These are phyloP conservation scores for Pteronura brasiliensis DNA, from an alignment of 2,113 vertebrate species.

Conservation along the genomic window DNA sequence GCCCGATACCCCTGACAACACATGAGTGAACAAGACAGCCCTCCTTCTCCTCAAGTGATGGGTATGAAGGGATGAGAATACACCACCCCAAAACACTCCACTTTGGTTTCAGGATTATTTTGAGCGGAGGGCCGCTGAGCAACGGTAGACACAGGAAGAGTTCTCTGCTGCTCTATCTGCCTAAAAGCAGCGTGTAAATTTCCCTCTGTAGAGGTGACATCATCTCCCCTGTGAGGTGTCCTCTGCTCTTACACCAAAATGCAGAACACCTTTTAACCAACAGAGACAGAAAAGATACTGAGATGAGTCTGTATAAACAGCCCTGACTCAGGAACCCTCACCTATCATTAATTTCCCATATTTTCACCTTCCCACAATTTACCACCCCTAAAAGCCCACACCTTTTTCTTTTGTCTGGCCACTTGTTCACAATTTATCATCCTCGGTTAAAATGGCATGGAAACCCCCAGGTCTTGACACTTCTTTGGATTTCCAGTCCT, in stretches of 20 bases:
- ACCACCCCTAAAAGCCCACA: background rate
- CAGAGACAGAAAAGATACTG: background rate
- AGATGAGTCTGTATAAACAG: background rate
- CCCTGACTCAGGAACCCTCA: background rate
- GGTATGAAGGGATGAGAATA: background rate
- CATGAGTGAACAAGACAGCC: background rate
- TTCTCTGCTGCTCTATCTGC: accelerated
- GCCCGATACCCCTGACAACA: background rate
- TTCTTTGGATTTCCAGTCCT: background rate
- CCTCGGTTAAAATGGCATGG: background rate
- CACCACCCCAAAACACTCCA: background rate
- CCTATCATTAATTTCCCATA: background rate
- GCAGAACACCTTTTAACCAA: background rate
- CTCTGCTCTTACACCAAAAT: background rate
- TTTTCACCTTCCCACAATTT: background rate
- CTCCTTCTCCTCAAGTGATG: background rate
- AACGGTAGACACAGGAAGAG: background rate
- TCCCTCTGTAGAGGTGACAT: background rate
- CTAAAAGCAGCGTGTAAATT: background rate
- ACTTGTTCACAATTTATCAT: background rate
- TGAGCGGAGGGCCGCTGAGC: background rate
- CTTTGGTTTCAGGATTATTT: background rate
- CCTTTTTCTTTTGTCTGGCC: background rate
- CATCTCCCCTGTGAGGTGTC: background rate
- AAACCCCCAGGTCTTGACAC: background rate